Conservation (phyloP, 1,140 invertebrate genomes). For the Atta cephalotes region DNA sequence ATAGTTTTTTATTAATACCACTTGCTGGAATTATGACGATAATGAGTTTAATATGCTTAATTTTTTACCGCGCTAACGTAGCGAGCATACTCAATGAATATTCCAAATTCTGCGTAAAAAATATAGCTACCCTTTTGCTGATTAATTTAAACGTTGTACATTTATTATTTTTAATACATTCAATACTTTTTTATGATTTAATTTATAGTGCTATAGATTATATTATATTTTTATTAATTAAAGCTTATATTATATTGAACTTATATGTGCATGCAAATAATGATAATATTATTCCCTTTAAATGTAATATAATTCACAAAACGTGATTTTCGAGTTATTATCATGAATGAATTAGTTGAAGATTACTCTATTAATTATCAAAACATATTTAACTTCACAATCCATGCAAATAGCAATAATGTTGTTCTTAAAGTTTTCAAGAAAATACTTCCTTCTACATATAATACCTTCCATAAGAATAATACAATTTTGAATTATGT, state of each 20-base stretch:
- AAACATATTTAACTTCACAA: too few species aligned
- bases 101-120: conserved; percentile 16
- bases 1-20: conserved; percentile 56
- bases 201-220: not conserved
- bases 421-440: too few species aligned
- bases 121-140: not conserved
- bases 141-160: conserved; percentile 13
- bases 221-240: not conserved
- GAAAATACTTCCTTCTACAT: too few species aligned
- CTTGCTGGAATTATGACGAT: conserved; percentile 36
- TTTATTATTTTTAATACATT: conserved; percentile 22
- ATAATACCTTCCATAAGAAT: too few species aligned
- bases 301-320: too few species aligned
- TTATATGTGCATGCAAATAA: too few species aligned
- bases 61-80: conserved; percentile 16
- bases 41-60: conserved; percentile 41
- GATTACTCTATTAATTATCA: too few species aligned
- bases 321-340: too few species aligned
- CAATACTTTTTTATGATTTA: not conserved
- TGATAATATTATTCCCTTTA: too few species aligned
- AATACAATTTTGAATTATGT: too few species aligned
- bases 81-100: not conserved
- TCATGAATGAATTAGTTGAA: too few species aligned
- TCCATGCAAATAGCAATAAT: too few species aligned
- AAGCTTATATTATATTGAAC: not conserved